A percentile compares a stretch with the other conserved stretches of the same genome.
phyloP scores from a whole-genome alignment of 2,113 vertebrate genomes.

The Catharus bicknelli region DNA sequence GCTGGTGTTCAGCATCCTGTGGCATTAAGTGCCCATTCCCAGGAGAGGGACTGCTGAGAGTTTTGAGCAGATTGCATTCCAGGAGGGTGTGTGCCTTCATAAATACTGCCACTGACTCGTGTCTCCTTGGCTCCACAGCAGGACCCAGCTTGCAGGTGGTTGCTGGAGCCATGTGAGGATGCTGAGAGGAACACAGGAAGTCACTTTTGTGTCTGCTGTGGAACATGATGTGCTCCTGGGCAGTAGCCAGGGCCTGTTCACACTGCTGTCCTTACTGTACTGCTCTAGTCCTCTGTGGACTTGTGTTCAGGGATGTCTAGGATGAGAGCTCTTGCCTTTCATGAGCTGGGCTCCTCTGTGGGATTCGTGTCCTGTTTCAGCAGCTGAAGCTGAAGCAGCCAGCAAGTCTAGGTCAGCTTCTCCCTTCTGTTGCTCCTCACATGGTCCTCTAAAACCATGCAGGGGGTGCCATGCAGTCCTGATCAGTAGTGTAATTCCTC shows the following conservation, averaged over 20 bases:
- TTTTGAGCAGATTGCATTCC: background rate
- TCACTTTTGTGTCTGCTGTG: background rate
- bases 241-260: background rate
- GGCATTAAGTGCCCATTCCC: background rate
- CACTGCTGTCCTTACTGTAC: background rate
- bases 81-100: background rate
- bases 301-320: background rate
- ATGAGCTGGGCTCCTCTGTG: background rate
- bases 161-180: background rate
- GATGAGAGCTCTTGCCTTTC: background rate
- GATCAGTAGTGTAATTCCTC: background rate
- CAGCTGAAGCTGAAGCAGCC: background rate
- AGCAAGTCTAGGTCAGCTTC: background rate
- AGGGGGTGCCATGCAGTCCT: background rate
- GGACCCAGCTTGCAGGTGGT: background rate
- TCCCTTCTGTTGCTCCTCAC: background rate
- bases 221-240: background rate
- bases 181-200: background rate
- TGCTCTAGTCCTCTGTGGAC: fast-evolving
- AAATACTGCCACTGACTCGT: background rate
- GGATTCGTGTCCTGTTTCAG: fast-evolving
- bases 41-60: background rate
- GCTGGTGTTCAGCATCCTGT: background rate
- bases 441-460: background rate
- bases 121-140: background rate